Conservation (phyloP, 2,888 invertebrate species). For the Lepidocyrtinus sp. region DNA sequence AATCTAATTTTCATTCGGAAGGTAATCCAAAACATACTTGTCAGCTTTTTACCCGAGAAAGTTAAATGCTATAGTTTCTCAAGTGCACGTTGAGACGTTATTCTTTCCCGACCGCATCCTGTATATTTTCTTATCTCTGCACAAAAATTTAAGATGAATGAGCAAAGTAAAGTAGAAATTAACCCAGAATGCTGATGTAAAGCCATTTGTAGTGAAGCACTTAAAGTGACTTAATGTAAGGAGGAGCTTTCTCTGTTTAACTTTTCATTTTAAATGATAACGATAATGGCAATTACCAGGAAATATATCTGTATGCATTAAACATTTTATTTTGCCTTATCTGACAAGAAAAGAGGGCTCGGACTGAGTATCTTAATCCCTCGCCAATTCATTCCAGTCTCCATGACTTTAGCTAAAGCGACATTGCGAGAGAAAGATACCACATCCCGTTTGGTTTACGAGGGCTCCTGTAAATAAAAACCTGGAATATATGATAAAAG, state of each 20-base stretch:
- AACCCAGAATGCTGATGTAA: no score
- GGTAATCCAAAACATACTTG: no score
- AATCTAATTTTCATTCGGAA: no score
- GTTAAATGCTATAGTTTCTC: no score
- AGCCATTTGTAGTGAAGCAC: no score
- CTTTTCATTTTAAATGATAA: not conserved
- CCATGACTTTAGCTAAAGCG: not conserved
- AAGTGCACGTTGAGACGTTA: no score
- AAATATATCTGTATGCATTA: not conserved
- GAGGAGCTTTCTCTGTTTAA: no score
- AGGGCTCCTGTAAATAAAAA: not conserved
- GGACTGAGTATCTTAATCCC: not conserved
- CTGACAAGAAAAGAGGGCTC: not conserved
- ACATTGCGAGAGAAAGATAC: not conserved
- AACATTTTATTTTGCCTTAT: not conserved
- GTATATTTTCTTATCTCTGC: constrained; percentile 16
- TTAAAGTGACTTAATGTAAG: no score
- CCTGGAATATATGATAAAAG: not conserved
- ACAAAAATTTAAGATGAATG: no score
- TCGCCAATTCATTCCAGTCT: not conserved
- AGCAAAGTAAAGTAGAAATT: no score
- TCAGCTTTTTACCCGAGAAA: no score
- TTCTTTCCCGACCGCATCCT: no score
- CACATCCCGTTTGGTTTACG: not conserved
- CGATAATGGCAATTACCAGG: not conserved